Base-by-base conservation (phyloP, 2,113 vertebrate species). In the Cephalopterus ornatus region DNA sequence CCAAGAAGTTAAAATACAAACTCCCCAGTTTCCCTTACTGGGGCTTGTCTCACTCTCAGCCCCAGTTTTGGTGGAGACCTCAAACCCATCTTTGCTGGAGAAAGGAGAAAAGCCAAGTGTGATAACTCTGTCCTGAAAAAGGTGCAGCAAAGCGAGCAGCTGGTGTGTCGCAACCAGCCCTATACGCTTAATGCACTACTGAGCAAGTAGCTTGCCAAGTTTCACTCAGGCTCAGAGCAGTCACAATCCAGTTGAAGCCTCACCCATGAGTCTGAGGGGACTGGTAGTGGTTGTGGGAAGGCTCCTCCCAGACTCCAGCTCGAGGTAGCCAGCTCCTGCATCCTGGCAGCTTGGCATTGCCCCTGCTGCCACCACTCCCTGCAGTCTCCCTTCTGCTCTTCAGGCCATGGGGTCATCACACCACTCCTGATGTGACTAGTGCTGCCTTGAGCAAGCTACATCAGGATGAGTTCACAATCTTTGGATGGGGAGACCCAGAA, bases 101-200 rank as follows among this genome's bases (percentile, higher is more conserved):
- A 67, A 42, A 59, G 21, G 67, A 42, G 59, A 58, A 66, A 78
- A 85, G n/a, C 50, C 46, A 53, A 17, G 49, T 5, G 14, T 23
- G 23, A 35, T 3, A 19, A 50, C 46, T 35, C 9, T 44, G 41
- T 41, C 8, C 8, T 41, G 50, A 74, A 0, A 22, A 8, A 17
- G 3, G 17, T 1, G 12, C 27, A 58, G 66, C 37, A 37, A 41
- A 77, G 41, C 0, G 0, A 70, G 85, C 65, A 50, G 46, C 24
- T 2, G 0, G 35, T 1, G 0, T 30, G 24, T 26, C 0, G 0
- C 0, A 0, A 18, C 20, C 37, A 53, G 47, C 49, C 62, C 52
- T 1, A 23, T 4, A 17, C 41, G 5, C 37, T 44, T 15, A 41
- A 12, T 3, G 12, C 6, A 8, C 5, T 8, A 2, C 37, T 11